Conservation (phyloP, 37 sponge, comb jelly and placozoan species). For the Diacarnus erythraeanus region DNA sequence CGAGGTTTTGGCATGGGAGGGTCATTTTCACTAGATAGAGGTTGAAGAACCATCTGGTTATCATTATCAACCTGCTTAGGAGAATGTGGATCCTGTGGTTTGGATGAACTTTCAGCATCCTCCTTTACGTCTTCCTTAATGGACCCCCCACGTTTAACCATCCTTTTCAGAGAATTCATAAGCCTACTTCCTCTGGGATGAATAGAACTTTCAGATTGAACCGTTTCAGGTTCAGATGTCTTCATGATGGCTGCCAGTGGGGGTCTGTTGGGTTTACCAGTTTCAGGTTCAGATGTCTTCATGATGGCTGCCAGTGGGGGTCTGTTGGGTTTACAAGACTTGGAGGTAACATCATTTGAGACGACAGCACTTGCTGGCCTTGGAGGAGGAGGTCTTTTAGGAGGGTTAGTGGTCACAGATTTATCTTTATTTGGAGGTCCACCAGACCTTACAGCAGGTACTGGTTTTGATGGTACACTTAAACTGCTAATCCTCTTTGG, state of each 20-base stretch:
- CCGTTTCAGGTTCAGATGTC: not conserved
- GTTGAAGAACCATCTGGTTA: not conserved
- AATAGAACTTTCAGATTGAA: not conserved
- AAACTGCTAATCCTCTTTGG: slow-evolving; percentile 20
- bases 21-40: not conserved
- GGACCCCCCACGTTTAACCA: slow-evolving; percentile 46
- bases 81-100: too few species aligned
- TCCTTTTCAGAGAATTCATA: slow-evolving; percentile 47
- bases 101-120: not conserved
- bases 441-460: not conserved
- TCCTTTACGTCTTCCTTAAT: slow-evolving; percentile 32
- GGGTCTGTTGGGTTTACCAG: not conserved
- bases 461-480: not conserved
- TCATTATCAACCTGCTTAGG: too few species aligned
- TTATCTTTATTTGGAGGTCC: not conserved
- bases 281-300: not conserved
- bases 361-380: slow-evolving; percentile 11
- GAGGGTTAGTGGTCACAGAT: slow-evolving; percentile 19
- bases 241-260: not conserved
- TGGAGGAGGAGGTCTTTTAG: slow-evolving; percentile 36
- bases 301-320: not conserved
- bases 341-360: not conserved
- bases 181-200: slow-evolving; percentile 13
- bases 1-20: not conserved
- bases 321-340: not conserved